Conservation (phyloP, 2,888 invertebrate species). For the Congeria kusceri region DNA sequence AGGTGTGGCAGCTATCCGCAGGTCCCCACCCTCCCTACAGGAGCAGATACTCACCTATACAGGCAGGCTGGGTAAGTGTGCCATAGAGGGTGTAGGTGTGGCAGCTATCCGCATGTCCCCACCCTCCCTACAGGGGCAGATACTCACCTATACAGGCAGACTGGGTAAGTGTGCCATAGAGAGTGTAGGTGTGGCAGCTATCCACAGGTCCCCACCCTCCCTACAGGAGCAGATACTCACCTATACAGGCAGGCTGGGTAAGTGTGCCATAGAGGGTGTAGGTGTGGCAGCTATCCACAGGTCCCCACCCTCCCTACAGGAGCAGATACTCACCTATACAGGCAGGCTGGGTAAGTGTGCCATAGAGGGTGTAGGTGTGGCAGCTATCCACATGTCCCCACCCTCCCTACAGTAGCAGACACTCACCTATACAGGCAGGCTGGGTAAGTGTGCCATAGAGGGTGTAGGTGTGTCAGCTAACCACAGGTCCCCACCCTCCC, state of each 20-base stretch:
- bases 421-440: conserved; percentile 91
- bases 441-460: conserved; percentile 96
- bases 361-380: conserved; percentile 87
- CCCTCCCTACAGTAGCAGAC: conserved; percentile 93
- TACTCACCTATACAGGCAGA: conserved; percentile 92
- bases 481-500: conserved; percentile 91
- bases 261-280: conserved; percentile 93
- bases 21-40: conserved; percentile 91
- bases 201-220: conserved; percentile 91
- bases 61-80: conserved; percentile 92
- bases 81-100: conserved; percentile 88
- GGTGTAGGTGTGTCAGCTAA: conserved; percentile 91
- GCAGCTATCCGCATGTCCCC: conserved; percentile 91
- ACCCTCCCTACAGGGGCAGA: conserved; percentile 92
- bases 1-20: conserved; percentile 90
- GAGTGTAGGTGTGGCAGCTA: conserved; percentile 89
- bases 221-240: conserved; percentile 93
- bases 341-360: conserved; percentile 92
- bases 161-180: conserved; percentile 93
- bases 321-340: conserved; percentile 92
- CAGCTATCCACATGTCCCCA: conserved; percentile 91
- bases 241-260: conserved; percentile 92
- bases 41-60: conserved; percentile 93
- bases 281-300: conserved; percentile 90
- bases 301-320: conserved; percentile 91